Evolutionary conservation across 53 echinoderm and acorn worm species (phyloP), one percentile per base, ranked within the genome.

Genomic region (Holothuria scabra): DNA sequence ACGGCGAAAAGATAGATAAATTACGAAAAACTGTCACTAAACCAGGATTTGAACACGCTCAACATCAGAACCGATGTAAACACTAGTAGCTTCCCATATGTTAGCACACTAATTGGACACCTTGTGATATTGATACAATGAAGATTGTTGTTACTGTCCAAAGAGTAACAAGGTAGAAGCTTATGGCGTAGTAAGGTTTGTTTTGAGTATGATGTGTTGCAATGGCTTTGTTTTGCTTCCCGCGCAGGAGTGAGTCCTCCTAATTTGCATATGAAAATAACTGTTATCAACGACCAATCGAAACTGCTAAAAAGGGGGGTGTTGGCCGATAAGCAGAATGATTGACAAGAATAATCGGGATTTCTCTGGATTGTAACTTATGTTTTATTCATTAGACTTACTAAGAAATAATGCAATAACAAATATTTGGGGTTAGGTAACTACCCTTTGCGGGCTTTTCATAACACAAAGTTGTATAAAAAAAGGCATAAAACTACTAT

Each of bases 161-260:
- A 52, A 52, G 52, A 52, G 52, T 52, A 52, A 52, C 52, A 52
- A 52, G 16, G 52, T 52, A 52, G 52, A 52, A 52, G 86, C 76
- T 81, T 89, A 96, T 96, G 96, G 96, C 96, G 96, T 93, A 96
- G 96, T 96, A 96, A 84, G 65, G 65, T 81, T 81, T 81, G 65
- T 81, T 81, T 81, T 81, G 85, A 22, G 74, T 68, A 38, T 74
- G 62, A 59, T 65, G 68, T 91, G 88, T 91, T 88, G 91, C 88
- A 91, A 91, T 88, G 91, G 85, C 91, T 91, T 91, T 91, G 91
- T 91, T 88, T 78, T 82, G 82, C 82, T 86, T 90, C 74, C 65
- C 71, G 85, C 70, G 59, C 71, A 75, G 66, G 41, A 68, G 62
- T 37, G 81, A 64, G 62, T 74, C 85, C 76, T 78, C 55, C 65